Base-by-base conservation (phyloP, 2,113 vertebrate species). In the Brevimyrus niger region DNA sequence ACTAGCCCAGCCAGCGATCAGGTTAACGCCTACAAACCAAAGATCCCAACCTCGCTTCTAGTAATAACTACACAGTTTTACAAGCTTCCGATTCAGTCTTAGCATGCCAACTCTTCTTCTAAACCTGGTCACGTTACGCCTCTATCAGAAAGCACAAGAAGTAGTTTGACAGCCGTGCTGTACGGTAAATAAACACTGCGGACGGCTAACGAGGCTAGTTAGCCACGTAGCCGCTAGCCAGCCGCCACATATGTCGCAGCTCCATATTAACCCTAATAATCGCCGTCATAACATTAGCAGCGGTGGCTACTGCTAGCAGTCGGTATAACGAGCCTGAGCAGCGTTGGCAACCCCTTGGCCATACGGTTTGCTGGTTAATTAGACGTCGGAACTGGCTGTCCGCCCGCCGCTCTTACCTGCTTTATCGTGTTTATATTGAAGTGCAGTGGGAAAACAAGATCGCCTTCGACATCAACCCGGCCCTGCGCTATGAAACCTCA, bases 371-470 rank as follows among this genome's bases (percentile, higher is more conserved):
- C 10, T 15, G 17, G 76, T 42, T 15, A 86, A 27, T 27, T 47
- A 86, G 84, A 27, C 27, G 35, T 17, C 84, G 10, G 46, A 19
- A n/a, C 21, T 0, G 38, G 7, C 51, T 65, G 35, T 17, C 17
- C 87, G 9, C 35, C 73, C 3, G 9, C 35, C 73, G 1, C 10
- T 35, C 89, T 23, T 83, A 90, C 89, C 86, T 90, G 91, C 93
- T 94, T 94, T 82, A 86, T 87, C 91, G 9, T 92, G 92, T 95
- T 94, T 93, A 94, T 91, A 93, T 90, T 91, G 89, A 53, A 92
- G 44, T 91, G 69, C 92, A 89, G 92, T 92, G 88, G 86, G 88
- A 93, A 94, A 89, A 92, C 91, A 90, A 90, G 90, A 76, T 51
- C 48, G 82, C 76, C 48, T 50, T 90, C 80, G 27, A 42, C 90